Conservation (phyloP, 2,113 vertebrate species). For the Calyptomena viridis region DNA sequence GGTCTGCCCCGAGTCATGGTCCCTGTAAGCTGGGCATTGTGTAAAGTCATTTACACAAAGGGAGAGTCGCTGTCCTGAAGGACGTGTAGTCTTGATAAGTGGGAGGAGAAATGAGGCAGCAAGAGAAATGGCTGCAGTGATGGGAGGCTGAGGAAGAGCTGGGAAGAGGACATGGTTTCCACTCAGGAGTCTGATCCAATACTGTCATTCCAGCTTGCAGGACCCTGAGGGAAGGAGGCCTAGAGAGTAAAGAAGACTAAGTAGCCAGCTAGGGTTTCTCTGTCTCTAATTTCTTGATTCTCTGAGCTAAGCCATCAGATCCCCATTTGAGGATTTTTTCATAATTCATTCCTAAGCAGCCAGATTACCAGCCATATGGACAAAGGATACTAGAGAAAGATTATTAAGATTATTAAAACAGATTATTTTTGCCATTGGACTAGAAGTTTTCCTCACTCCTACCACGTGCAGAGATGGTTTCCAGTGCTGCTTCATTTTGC, state of each 20-base stretch:
- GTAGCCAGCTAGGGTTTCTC: slow-evolving; percentile 12
- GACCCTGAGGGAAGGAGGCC: background rate
- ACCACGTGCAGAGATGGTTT: background rate
- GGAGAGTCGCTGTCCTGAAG: background rate
- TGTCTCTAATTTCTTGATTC: slow-evolving; percentile 31
- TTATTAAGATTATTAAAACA: slow-evolving; percentile 63
- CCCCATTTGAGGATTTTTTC: slow-evolving; percentile 61
- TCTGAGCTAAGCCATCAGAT: slow-evolving; percentile 50
- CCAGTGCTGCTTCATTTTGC: background rate
- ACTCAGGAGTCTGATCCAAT: background rate
- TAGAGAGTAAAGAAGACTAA: background rate
- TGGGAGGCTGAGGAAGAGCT: background rate
- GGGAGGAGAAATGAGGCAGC: background rate
- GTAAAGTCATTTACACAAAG: background rate
- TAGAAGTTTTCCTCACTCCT: background rate
- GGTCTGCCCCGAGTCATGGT: background rate
- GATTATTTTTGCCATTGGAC: background rate
- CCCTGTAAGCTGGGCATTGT: background rate
- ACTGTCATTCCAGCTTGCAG: background rate
- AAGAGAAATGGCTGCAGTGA: background rate
- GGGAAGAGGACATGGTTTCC: background rate
- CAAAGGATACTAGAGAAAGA: slow-evolving; percentile 28
- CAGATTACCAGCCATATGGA: slow-evolving; percentile 61
- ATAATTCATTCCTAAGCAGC: slow-evolving; percentile 57
- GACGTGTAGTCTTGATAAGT: background rate